Conservation (phyloP, 1,140 invertebrate species). For the Vollenhovia emeryi region DNA sequence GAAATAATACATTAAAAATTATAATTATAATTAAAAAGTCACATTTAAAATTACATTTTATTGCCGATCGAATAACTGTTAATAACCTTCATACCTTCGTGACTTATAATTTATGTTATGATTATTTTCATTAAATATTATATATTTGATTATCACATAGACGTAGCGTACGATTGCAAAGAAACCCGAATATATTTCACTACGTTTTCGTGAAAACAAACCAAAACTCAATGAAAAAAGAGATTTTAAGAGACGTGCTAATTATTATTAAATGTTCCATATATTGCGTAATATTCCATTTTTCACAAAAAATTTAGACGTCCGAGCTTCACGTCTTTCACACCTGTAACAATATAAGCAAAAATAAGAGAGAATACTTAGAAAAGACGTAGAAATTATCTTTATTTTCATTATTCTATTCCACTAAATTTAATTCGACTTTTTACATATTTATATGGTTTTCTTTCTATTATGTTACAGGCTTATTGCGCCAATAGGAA, state of each 20-base stretch:
- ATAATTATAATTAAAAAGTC: too few species aligned
- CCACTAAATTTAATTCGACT: not conserved
- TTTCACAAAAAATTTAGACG: not conserved
- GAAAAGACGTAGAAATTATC: not conserved
- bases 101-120: not conserved
- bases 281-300: not conserved
- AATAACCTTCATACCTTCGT: too few species aligned
- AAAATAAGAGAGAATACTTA: constrained; percentile 11
- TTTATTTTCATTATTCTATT: not conserved
- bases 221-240: too few species aligned
- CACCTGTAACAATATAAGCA: not conserved
- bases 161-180: not conserved
- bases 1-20: too few species aligned
- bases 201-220: too few species aligned
- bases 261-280: not conserved
- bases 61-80: too few species aligned
- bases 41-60: too few species aligned
- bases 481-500: not conserved
- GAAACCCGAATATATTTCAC: not conserved
- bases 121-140: not conserved
- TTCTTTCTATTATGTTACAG: not conserved
- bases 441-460: not conserved
- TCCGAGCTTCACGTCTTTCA: not conserved
- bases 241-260: not conserved
- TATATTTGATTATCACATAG: not conserved